Conservation (phyloP, 2,113 vertebrate species). For the Syngnathus floridae region DNA sequence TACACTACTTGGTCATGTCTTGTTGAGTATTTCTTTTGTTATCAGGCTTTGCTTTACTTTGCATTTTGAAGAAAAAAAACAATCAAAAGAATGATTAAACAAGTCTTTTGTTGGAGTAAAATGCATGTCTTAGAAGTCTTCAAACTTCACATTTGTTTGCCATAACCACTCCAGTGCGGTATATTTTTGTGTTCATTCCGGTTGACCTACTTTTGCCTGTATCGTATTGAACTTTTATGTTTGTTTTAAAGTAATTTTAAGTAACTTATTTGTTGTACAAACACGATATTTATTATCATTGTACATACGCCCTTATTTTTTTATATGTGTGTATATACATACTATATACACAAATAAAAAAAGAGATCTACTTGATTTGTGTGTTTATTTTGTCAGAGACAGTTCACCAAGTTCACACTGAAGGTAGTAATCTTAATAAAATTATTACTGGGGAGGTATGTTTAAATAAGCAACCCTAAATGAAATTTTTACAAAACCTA, state of each 20-base stretch:
- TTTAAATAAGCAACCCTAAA: background rate
- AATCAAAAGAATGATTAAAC: constrained; percentile 12
- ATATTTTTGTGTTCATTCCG: constrained; percentile 41
- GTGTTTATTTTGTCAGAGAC: constrained; percentile 10
- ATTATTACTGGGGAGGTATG: background rate
- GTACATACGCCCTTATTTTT: constrained; percentile 80
- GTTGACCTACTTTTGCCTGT: constrained; percentile 48
- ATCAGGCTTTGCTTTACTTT: constrained; percentile 27
- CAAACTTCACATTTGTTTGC: constrained; percentile 31
- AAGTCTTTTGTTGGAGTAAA: constrained; percentile 36
- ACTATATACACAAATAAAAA: constrained; percentile 76
- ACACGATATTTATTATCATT: constrained; percentile 81
- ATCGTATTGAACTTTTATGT: constrained; percentile 48
- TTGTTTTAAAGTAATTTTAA: constrained; percentile 67
- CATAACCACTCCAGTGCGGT: constrained; percentile 32
- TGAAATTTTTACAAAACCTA: background rate
- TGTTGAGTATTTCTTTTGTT: constrained; percentile 28
- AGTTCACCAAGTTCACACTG: background rate
- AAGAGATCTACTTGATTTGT: constrained; percentile 57
- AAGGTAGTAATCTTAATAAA: background rate
- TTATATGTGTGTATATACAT: constrained; percentile 79
- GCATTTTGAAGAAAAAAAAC: constrained; percentile 31
- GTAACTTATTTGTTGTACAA: constrained; percentile 83
- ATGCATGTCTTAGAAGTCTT: constrained; percentile 54
- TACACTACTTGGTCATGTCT: constrained; percentile 50